These are phyloP conservation scores for Leucoraja ocellata DNA, from an alignment of 2,797 vertebrate species.

Conservation along the genomic window DNA sequence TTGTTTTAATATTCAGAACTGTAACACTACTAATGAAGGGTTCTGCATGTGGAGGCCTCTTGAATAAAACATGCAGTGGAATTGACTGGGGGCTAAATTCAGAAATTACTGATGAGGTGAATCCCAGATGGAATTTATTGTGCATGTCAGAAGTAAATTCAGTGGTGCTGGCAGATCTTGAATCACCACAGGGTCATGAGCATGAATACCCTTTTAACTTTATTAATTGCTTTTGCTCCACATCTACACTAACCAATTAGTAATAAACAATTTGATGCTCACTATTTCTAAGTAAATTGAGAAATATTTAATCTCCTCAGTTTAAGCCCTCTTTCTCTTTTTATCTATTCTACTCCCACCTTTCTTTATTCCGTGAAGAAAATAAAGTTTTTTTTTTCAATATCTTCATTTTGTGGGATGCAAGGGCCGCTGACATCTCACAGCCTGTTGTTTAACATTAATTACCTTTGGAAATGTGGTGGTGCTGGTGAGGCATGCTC, in stretches of 20 bases:
- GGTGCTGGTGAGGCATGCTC: too few relatives aligned
- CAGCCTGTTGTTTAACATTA: too few relatives aligned
- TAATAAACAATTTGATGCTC: neutral
- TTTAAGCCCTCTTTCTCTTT: neutral
- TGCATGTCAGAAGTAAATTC: conserved; percentile 11
- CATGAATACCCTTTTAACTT: neutral
- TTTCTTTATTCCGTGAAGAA: neutral
- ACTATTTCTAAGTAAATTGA: neutral
- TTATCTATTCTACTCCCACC: neutral
- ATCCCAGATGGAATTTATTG: conserved; percentile 3
- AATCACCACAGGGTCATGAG: neutral
- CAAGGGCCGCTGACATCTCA: too few relatives aligned
- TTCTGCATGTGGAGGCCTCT: neutral
- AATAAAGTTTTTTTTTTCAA: too few relatives aligned
- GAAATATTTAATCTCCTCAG: neutral
- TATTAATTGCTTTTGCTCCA: conserved; percentile 12
- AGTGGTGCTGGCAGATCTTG: neutral
- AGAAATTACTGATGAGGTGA: conserved; percentile 25
- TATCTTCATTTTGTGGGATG: too few relatives aligned
- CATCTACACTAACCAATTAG: neutral
- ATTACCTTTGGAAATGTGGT: too few relatives aligned
- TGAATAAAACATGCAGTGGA: conserved; percentile 28
- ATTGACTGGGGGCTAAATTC: conserved; percentile 18
- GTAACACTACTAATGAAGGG: neutral
- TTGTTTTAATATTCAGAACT: conserved; percentile 1